Percentiles rank a stretch among this genome's conserved stretches.
These are phyloP conservation scores for Artibeus jamaicensis DNA, from an alignment of 2,797 vertebrate genomes.

Conservation along the genomic window DNA sequence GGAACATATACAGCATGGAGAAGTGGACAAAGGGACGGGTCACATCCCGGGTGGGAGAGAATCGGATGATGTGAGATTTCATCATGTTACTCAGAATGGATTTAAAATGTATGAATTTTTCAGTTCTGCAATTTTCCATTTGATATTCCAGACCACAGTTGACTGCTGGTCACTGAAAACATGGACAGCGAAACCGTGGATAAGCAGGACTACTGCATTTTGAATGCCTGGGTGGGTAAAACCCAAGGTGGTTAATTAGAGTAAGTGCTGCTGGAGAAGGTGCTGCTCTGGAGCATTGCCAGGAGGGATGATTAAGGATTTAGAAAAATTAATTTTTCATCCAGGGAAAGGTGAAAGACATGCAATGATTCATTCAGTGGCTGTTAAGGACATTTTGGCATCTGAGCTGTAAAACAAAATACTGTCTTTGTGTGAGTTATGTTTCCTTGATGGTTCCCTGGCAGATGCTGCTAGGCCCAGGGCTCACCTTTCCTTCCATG, in stretches of 20 bases:
- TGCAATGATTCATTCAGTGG: constrained; percentile 22
- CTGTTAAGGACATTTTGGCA: constrained; percentile 27
- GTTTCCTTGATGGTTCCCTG: not conserved
- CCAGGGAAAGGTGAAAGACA: constrained; percentile 55
- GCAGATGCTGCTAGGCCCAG: not conserved
- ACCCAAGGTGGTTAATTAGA: constrained; percentile 54
- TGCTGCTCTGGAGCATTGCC: constrained; percentile 17
- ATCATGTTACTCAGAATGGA: not conserved
- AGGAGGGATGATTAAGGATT: constrained; percentile 61
- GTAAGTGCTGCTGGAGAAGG: constrained; percentile 33
- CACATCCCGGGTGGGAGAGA: not conserved
- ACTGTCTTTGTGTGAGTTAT: constrained; percentile 20
- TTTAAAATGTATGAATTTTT: not conserved
- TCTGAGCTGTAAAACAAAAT: constrained; percentile 40
- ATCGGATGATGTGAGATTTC: not conserved
- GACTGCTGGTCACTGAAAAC: not conserved
- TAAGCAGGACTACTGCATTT: not conserved
- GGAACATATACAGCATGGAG: too few relatives aligned
- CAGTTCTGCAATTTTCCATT: not conserved
- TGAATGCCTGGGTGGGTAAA: constrained; percentile 54
- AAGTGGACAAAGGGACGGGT: not conserved
- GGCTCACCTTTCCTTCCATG: not conserved
- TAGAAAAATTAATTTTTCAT: constrained; percentile 66
- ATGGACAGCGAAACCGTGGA: not conserved
- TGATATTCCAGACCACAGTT: not conserved